Conservation (phyloP, 2,113 vertebrate genomes). For the Castor canadensis region DNA sequence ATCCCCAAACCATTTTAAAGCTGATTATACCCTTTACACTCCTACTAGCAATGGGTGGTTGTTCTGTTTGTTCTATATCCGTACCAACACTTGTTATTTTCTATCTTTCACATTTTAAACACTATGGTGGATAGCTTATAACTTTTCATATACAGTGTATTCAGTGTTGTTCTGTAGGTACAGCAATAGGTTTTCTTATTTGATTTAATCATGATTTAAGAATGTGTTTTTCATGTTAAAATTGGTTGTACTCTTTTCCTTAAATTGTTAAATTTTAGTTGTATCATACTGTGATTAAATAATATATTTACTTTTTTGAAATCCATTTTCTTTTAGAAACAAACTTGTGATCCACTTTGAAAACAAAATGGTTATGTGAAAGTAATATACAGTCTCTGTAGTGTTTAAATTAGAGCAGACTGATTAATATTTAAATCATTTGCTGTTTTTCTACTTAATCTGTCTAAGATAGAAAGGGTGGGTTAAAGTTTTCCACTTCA, state of each 20-base stretch:
- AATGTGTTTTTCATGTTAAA: slow-evolving; percentile 17
- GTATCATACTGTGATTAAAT: slow-evolving; percentile 3
- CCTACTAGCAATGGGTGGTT: not conserved
- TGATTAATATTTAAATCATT: slow-evolving; percentile 47
- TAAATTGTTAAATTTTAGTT: slow-evolving; percentile 32
- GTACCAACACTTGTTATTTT: not conserved
- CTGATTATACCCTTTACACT: not conserved
- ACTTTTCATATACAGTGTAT: not conserved
- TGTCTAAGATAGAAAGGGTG: not conserved
- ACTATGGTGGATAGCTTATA: not conserved
- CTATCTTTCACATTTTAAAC: not conserved
- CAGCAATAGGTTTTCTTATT: not conserved
- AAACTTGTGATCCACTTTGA: slow-evolving; percentile 19
- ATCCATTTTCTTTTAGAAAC: slow-evolving; percentile 46
- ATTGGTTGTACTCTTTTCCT: not conserved
- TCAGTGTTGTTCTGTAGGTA: not conserved
- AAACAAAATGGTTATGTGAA: slow-evolving; percentile 1
- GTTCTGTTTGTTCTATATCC: not conserved
- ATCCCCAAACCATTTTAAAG: not conserved
- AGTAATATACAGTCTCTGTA: not conserved
- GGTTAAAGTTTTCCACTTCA: slow-evolving; percentile 53
- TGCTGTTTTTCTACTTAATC: slow-evolving; percentile 31
- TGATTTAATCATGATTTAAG: not conserved
- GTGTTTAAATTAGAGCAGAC: not conserved
- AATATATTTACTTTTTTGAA: no score